These are phyloP conservation scores for Nematopogon swammerdamellus DNA, from an alignment of 2,888 invertebrate species.

Conservation along the genomic window DNA sequence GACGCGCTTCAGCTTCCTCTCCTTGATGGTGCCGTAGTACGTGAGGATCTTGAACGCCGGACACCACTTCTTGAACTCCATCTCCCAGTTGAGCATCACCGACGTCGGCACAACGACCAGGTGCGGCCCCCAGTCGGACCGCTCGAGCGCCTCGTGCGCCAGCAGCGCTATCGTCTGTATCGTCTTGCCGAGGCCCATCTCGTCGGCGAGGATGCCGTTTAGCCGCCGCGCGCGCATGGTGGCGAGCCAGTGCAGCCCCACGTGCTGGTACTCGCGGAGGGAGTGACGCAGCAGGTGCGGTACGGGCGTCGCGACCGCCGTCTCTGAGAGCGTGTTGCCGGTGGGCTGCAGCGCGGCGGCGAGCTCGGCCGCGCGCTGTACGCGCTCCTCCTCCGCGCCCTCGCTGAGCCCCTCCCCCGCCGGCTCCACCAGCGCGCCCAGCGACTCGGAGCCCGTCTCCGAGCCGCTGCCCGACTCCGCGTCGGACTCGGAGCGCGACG, in stretches of 20 bases:
- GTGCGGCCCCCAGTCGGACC: conserved; percentile 97
- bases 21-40: conserved; percentile 96
- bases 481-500: conserved; percentile 10
- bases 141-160: conserved; percentile 91
- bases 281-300: conserved; percentile 89
- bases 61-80: conserved; percentile 99
- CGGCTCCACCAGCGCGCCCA: conserved; percentile 25
- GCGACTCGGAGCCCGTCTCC: conserved; percentile 22
- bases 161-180: conserved; percentile 95
- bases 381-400: conserved; percentile 62
- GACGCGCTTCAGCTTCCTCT: conserved; percentile 84
- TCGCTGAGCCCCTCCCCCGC: conserved; percentile 2
- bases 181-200: conserved; percentile 97
- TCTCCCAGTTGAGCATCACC: conserved; percentile 99
- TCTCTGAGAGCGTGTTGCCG: conserved; percentile 94
- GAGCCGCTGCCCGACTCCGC: conserved; percentile 22
- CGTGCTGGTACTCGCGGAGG: conserved; percentile 94
- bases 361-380: conserved; percentile 89
- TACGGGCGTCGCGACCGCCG: conserved; percentile 89
- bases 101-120: conserved; percentile 98
- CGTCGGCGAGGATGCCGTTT: conserved; percentile 95
- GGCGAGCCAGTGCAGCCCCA: conserved; percentile 95
- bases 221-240: conserved; percentile 93
- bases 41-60: conserved; percentile 98
- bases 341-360: conserved; percentile 97